These are phyloP conservation scores for Lepidothrix coronata DNA, from an alignment of 2,113 vertebrate genomes.

Conservation along the genomic window DNA sequence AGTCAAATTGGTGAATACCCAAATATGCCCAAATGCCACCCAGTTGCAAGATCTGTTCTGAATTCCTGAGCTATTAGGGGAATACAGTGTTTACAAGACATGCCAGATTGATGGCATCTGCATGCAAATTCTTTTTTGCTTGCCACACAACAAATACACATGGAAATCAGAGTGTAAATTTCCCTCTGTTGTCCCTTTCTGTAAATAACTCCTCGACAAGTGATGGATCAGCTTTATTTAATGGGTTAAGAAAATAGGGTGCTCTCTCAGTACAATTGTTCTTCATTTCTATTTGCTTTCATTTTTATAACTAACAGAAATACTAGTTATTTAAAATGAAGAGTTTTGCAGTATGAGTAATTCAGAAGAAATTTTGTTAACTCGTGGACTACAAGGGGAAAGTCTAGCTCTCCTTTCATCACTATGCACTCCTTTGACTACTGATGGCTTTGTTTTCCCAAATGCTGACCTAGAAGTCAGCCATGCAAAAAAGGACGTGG, in stretches of 20 bases:
- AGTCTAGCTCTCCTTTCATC: background rate
- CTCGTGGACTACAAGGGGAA: background rate
- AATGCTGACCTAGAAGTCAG: background rate
- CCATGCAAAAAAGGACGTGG: background rate
- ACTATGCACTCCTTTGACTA: background rate
- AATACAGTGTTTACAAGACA: background rate
- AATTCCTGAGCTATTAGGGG: background rate
- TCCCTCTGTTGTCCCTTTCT: background rate
- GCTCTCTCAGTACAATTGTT: background rate
- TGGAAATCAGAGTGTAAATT: background rate
- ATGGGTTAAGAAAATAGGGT: background rate
- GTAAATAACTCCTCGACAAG: background rate
- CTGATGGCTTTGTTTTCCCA: background rate
- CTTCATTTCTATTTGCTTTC: background rate
- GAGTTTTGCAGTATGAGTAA: background rate
- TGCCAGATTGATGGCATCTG: background rate
- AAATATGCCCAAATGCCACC: slow-evolving; percentile 28
- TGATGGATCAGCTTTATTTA: background rate
- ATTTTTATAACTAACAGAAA: background rate
- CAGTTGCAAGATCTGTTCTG: slow-evolving; percentile 13
- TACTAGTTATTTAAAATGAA: background rate
- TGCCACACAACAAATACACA: background rate
- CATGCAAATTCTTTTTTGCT: background rate
- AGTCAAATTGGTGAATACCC: slow-evolving; percentile 30
- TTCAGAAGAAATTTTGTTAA: background rate